Evolutionary conservation across 2,113 vertebrate genomes (phyloP).

Genomic region (Vidua macroura): DNA sequence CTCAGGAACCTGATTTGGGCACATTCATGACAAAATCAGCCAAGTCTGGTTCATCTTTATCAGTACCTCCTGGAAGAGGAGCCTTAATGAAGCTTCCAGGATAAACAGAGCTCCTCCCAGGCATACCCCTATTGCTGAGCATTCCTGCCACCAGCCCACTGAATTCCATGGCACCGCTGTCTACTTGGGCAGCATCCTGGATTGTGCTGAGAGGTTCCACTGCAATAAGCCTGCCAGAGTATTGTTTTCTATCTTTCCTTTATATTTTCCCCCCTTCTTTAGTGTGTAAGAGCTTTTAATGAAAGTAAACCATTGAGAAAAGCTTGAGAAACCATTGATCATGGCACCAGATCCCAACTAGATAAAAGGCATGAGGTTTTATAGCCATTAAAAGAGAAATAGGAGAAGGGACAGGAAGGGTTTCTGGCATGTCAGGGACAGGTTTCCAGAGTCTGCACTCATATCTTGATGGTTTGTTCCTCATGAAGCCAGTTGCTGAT

Average conservation of each 20-base stretch:
- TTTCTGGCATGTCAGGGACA: not conserved
- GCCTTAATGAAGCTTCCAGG: not conserved
- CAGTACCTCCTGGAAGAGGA: not conserved
- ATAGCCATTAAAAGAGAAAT: not conserved
- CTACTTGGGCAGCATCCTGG: not conserved
- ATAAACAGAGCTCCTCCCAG: not conserved
- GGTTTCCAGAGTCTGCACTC: not conserved
- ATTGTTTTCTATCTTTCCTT: not conserved
- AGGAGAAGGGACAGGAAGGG: not conserved
- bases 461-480: not conserved
- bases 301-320: not conserved
- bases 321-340: not conserved
- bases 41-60: not conserved
- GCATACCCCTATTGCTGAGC: rapidly evolving
- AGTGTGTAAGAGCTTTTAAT: not conserved
- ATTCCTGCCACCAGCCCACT: not conserved
- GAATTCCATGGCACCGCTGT: rapidly evolving
- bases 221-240: rapidly evolving
- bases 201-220: not conserved
- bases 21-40: not conserved
- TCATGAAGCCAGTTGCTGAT: not conserved
- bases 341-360: not conserved
- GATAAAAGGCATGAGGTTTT: not conserved
- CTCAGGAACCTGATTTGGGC: not conserved
- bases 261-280: not conserved